A percentile compares a stretch with the other conserved stretches of the same genome.
phyloP scores from a whole-genome alignment of 2,797 vertebrate genomes.

The Hephaestus fuliginosus region DNA sequence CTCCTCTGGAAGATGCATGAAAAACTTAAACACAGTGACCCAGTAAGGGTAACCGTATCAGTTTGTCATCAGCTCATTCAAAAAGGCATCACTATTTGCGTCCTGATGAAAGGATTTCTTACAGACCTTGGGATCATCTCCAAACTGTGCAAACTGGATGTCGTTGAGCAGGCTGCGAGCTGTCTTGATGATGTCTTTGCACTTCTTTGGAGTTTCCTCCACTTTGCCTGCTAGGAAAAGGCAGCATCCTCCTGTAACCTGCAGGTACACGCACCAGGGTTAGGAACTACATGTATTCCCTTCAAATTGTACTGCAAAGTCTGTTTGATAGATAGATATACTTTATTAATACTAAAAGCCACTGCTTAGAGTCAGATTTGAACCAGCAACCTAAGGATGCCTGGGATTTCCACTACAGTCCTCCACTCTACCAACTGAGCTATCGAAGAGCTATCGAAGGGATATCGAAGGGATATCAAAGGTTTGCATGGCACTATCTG shows the following conservation, averaged over 20 bases:
- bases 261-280: slow-evolving; percentile 17
- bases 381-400: too few species aligned
- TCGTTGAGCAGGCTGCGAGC: slow-evolving; percentile 93
- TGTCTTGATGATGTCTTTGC: slow-evolving; percentile 97
- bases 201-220: slow-evolving; percentile 96
- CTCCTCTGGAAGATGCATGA: not conserved
- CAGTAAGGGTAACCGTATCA: not conserved
- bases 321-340: not conserved
- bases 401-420: too few species aligned
- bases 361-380: too few species aligned
- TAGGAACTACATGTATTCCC: not conserved
- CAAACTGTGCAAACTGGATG: slow-evolving; percentile 94
- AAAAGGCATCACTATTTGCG: not conserved
- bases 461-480: too few species aligned
- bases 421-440: too few species aligned
- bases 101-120: not conserved
- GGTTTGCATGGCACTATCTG: too few species aligned
- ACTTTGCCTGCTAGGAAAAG: slow-evolving; percentile 95
- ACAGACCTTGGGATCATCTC: slow-evolving; percentile 93
- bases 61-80: not conserved
- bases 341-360: too few species aligned
- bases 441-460: too few species aligned
- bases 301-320: not conserved
- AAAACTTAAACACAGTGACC: not conserved
- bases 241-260: slow-evolving; percentile 96